Base-by-base conservation (phyloP, 2,113 vertebrate species). In the Promerops cafer region DNA sequence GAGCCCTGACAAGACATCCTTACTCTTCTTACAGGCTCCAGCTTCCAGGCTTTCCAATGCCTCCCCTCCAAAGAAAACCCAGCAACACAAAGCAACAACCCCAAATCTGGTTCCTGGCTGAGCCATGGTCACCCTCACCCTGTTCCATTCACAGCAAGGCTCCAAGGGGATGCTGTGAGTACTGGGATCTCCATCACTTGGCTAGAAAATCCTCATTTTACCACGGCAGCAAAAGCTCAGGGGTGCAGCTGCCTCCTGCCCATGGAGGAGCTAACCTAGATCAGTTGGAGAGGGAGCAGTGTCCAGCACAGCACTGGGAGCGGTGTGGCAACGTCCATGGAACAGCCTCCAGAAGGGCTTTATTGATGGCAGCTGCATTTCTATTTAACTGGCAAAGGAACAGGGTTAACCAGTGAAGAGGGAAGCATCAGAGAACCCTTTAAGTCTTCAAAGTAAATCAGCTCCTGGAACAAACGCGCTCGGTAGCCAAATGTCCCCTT, bases 381-480 rank as follows among this genome's bases (percentile, higher is more conserved):
- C 65, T 65, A n/a, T 49, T 83, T 83, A 92, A 93, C 93, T 87
- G 71, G 93, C 87, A 86, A 87, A 96, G 92, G 76, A 87, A 53
- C 64, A 11, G 83, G 87, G 86, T 94, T 93, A 96, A 93, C 47
- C 76, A 81, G 92, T 2, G 0, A 74, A 94, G 84, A 89, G 87
- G 45, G 86, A 92, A 65, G 80, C 77, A 64, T 39, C 27, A 16
- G 49, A 82, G 69, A 92, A 84, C 53, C 57, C 77, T 92, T 88
- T 84, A 85, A 60, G 77, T 89, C 93, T 92, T 92, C 95, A 81
- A 71, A 95, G 92, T 60, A 91, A 93, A 97, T 93, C 90, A 90
- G 75, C 75, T 88, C 87, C 71, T 88, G 91, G 91, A 94, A 79
- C 53, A 81, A 88, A 87, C 0, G 0, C 2, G 5, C 53, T 92